Percentiles rank a stretch among this genome's conserved stretches.
These are phyloP conservation scores for Papilio gigon DNA, from an alignment of 2,888 invertebrate genomes.

Conservation along the genomic window DNA sequence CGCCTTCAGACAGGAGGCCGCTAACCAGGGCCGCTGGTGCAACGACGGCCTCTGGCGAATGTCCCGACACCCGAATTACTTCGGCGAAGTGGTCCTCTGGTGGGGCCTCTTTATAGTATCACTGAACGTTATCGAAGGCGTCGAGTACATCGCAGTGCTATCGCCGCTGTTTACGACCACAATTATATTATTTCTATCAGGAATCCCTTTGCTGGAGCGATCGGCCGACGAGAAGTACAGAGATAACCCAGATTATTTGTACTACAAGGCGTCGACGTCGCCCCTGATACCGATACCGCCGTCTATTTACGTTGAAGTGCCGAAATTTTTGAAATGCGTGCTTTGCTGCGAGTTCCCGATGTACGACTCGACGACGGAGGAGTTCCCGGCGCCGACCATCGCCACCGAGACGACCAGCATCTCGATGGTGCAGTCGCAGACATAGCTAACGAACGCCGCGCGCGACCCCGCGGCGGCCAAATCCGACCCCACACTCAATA, in stretches of 20 bases:
- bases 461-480: slow-evolving; percentile 73
- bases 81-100: slow-evolving; percentile 96
- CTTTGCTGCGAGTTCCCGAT: slow-evolving; percentile 95
- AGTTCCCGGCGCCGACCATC: slow-evolving; percentile 83
- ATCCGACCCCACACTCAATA: slow-evolving; percentile 57
- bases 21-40: slow-evolving; percentile 95
- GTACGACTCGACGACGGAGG: slow-evolving; percentile 89
- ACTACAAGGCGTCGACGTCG: slow-evolving; percentile 94
- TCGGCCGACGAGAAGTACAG: slow-evolving; percentile 94
- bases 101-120: slow-evolving; percentile 96
- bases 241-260: slow-evolving; percentile 92
- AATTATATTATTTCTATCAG: slow-evolving; percentile 94
- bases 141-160: slow-evolving; percentile 93
- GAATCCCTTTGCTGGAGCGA: slow-evolving; percentile 93
- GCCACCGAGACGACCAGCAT: slow-evolving; percentile 88
- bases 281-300: slow-evolving; percentile 95
- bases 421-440: slow-evolving; percentile 86
- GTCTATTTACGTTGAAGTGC: slow-evolving; percentile 92
- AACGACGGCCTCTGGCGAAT: slow-evolving; percentile 94
- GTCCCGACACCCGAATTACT: slow-evolving; percentile 96
- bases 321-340: slow-evolving; percentile 90
- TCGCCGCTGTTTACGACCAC: slow-evolving; percentile 94
- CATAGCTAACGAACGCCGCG: slow-evolving; percentile 85
- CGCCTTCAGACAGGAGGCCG: slow-evolving; percentile 93
- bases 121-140: slow-evolving; percentile 90